Conservation (phyloP, 1,140 invertebrate species). For the Akabosia matsudoensis region DNA sequence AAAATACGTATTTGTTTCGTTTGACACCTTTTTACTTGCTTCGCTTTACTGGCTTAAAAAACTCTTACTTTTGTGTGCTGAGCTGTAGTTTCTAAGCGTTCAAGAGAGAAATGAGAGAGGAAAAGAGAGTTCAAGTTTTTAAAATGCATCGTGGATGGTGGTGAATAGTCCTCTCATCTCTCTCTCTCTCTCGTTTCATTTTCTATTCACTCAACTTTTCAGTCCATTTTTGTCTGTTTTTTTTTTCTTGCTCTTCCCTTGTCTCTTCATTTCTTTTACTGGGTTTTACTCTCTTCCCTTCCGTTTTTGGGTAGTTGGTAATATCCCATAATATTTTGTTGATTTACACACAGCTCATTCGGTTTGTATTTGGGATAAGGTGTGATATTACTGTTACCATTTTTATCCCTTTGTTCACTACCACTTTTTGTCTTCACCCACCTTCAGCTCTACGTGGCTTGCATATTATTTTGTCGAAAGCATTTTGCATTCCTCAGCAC, state of each 20-base stretch:
- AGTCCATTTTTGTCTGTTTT: too few species aligned
- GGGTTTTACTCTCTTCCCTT: background rate
- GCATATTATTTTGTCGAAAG: background rate
- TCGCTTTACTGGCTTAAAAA: too few species aligned
- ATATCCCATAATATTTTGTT: too few species aligned
- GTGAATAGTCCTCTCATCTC: conserved; percentile 4
- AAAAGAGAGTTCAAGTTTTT: background rate
- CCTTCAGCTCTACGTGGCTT: background rate
- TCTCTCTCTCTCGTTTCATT: background rate
- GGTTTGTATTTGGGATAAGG: too few species aligned
- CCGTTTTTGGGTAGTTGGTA: too few species aligned
- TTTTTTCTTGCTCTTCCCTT: background rate
- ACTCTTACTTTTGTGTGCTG: too few species aligned
- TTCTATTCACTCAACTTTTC: background rate
- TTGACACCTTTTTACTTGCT: too few species aligned
- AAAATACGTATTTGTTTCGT: too few species aligned
- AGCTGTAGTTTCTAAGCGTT: background rate
- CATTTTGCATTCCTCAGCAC: background rate
- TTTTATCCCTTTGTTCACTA: background rate
- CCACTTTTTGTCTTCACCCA: background rate
- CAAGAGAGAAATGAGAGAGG: background rate
- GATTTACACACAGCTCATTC: too few species aligned
- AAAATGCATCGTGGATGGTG: background rate
- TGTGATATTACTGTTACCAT: background rate
- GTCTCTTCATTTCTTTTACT: background rate